phyloP scores from a whole-genome alignment of 1,140 invertebrate species.

The Diachasmimorpha longicaudata region DNA sequence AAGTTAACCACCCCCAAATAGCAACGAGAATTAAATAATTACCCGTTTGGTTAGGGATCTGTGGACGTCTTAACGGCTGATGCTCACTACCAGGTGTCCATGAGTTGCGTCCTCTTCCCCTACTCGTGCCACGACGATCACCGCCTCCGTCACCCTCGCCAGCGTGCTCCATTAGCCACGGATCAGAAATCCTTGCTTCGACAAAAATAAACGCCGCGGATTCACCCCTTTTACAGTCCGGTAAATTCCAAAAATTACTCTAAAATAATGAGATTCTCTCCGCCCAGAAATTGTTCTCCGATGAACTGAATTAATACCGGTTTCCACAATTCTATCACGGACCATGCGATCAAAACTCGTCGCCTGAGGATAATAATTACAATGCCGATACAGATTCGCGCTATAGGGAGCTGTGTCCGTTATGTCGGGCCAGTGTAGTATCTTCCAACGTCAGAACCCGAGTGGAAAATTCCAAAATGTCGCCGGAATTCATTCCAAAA shows the following conservation, averaged over 20 bases:
- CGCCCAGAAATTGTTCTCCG: too few relatives aligned
- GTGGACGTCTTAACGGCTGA: conserved; percentile 17
- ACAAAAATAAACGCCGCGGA: background rate
- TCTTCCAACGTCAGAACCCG: background rate
- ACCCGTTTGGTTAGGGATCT: conserved; percentile 2
- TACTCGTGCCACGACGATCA: conserved; percentile 12
- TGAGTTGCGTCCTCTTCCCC: conserved; percentile 17
- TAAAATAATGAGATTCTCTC: too few relatives aligned
- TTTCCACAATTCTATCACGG: background rate
- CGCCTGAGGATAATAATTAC: background rate
- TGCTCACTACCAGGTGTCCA: conserved; percentile 7
- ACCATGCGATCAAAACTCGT: background rate
- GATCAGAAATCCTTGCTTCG: background rate
- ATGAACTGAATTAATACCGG: too few relatives aligned
- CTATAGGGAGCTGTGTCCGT: conserved; percentile 6
- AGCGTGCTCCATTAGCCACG: conserved; percentile 15
- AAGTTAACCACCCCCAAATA: conserved; percentile 4
- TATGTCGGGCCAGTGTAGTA: conserved; percentile 19
- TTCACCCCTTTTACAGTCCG: too few relatives aligned
- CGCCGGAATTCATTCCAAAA: too few relatives aligned
- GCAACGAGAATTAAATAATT: background rate
- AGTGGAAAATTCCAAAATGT: background rate
- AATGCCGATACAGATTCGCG: conserved; percentile 23
- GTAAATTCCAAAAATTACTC: too few relatives aligned
- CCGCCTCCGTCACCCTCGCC: conserved; percentile 13